Percentiles rank a stretch among this genome's conserved stretches.
Evolutionary conservation across 2,797 vertebrate species (phyloP).

Genomic region (Chiloscyllium punctatum): DNA sequence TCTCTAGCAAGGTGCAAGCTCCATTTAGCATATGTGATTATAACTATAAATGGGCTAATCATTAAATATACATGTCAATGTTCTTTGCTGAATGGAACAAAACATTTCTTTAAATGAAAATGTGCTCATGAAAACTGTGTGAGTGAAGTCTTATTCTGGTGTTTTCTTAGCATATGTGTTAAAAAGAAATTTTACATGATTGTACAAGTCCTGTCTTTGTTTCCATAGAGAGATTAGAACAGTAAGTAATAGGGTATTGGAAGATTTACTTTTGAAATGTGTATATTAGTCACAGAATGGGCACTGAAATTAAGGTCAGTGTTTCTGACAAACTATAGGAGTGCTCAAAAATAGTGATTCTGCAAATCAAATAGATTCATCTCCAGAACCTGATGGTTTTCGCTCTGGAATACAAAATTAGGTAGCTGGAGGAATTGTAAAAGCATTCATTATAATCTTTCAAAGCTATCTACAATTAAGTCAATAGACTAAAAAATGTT

Average conservation of each 20-base stretch:
- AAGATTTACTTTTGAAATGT: not conserved
- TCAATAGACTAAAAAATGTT: not conserved
- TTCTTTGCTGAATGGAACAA: not conserved
- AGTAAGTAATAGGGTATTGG: not conserved
- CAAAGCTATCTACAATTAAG: not conserved
- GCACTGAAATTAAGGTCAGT: not conserved
- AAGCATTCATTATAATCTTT: not conserved
- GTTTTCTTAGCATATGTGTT: not conserved
- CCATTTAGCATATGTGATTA: not conserved
- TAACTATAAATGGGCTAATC: not conserved
- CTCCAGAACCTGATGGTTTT: not conserved
- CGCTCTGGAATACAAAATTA: not conserved
- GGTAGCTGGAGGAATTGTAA: not conserved
- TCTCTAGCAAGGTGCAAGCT: not conserved
- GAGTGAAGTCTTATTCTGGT: not conserved
- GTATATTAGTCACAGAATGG: too few relatives aligned
- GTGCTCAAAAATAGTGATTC: not conserved
- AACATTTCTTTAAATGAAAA: not conserved
- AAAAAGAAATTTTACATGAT: not conserved
- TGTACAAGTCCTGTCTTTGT: not conserved
- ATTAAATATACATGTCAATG: not conserved
- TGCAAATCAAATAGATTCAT: not conserved
- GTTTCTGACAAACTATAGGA: too few relatives aligned
- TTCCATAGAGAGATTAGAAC: not conserved
- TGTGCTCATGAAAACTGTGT: not conserved